Percentiles rank a stretch among this genome's conserved stretches.
These are phyloP conservation scores for Drosophila nigritarsus DNA, from an alignment of 2,888 invertebrate genomes.

Conservation along the genomic window DNA sequence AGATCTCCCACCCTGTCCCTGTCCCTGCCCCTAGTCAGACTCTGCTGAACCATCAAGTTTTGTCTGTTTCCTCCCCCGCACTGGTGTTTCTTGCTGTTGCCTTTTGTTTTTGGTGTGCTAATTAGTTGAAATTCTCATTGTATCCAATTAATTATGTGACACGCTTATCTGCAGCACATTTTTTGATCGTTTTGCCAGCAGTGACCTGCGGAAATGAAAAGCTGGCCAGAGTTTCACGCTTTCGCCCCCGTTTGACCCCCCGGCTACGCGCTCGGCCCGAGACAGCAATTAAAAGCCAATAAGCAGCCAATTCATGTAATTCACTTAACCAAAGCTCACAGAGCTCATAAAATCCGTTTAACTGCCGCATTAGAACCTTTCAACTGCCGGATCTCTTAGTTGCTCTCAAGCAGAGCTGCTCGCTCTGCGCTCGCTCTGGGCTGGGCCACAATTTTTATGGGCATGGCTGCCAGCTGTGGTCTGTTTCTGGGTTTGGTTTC, in stretches of 20 bases:
- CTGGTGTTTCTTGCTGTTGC: constrained; percentile 21
- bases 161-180: constrained; percentile 65
- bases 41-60: constrained; percentile 44
- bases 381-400: constrained; percentile 35
- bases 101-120: constrained; percentile 55
- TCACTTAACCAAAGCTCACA: constrained; percentile 60
- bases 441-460: constrained; percentile 58
- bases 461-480: constrained; percentile 73
- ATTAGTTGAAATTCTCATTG: constrained; percentile 75
- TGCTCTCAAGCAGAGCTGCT: constrained; percentile 12
- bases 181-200: constrained; percentile 41
- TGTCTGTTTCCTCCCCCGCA: constrained; percentile 49
- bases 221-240: constrained; percentile 31
- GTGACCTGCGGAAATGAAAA: constrained; percentile 64
- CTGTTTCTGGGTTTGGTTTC: constrained; percentile 25
- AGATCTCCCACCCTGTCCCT: constrained; percentile 37
- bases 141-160: constrained; percentile 76
- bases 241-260: constrained; percentile 40
- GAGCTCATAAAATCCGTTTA: constrained; percentile 71
- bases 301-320: constrained; percentile 76
- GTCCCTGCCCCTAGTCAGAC: constrained; percentile 1
- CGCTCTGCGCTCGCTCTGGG: constrained; percentile 7
- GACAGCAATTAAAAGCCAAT: constrained; percentile 74
- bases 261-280: constrained; percentile 38
- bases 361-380: constrained; percentile 71